Evolutionary conservation across 2,888 invertebrate genomes (phyloP), one percentile per base, ranked within the genome.

Genomic region (Nymphalis urticae): DNA sequence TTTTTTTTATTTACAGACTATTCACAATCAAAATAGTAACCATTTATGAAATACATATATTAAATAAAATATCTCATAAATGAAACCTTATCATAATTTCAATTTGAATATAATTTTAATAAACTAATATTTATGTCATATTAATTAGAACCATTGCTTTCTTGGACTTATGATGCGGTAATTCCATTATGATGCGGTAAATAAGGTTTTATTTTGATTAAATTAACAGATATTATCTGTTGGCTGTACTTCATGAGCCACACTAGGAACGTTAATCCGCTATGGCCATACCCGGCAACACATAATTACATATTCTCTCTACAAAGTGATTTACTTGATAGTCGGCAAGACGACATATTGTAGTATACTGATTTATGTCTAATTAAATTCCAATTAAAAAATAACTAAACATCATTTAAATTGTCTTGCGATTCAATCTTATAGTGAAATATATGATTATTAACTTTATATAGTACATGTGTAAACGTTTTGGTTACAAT

Each of bases 221-320:
- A 8, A 51, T 13, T 6, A 8, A 2, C 24, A 17, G 9, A 27
- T 58, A n/a, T 58, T n/a, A 19, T 58, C 27, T 58, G 36, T 56
- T 56, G 3, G n/a, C 16, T 42, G 13, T 27, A 17, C 1, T 27
- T 24, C 54, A 24, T 27, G 21, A 54, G 24, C 13, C 42, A 13
- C 36, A 42, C 19, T 58, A 36, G 42, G 58, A 24, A 19, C 53
- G 58, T 47, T 62, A 59, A 69, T 70, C 53, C 54, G 47, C 48
- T 56, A 59, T 24, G 48, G 48, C 63, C 51, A 48, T 48, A 64
- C 61, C 58, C 54, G 64, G 62, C 68, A 48, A 64, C 70, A 32
- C 63, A 58, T 68, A 62, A 68, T 72, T 66, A 71, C 66, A 68
- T 72, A 72, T 72, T 72, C 72, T 62, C 72, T 72, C 68, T 71